phyloP scores from a whole-genome alignment of 2,888 invertebrate species.

The Metopia argyrocephala region DNA sequence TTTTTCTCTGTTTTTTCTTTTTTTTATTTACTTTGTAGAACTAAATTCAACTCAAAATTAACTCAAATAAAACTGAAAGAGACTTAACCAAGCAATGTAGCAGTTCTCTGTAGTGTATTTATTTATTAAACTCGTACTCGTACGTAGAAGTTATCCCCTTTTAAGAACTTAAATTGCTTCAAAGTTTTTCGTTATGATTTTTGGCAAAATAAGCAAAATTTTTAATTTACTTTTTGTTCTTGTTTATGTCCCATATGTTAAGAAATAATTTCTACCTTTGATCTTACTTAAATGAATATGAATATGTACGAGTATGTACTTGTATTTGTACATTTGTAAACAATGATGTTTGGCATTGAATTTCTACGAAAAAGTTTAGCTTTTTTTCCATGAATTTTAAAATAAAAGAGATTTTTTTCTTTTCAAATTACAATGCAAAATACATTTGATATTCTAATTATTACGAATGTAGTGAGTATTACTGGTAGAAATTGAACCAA shows the following conservation, averaged over 20 bases:
- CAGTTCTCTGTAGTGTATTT: no score
- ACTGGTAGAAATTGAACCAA: no score
- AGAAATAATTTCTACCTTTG: not conserved
- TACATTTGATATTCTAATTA: no score
- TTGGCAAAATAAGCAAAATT: not conserved
- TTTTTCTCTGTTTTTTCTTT: not conserved
- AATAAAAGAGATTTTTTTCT: no score
- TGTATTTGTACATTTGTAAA: no score
- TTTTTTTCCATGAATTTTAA: no score
- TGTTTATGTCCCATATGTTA: not conserved
- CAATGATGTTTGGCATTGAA: no score
- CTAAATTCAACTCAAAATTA: not conserved
- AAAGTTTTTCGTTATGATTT: constrained; percentile 16
- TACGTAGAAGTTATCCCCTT: not conserved
- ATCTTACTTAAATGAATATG: no score
- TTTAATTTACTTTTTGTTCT: constrained; percentile 20
- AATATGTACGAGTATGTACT: no score
- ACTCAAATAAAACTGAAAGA: not conserved
- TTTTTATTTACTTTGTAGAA: not conserved
- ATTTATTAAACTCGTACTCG: not conserved
- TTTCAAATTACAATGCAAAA: no score
- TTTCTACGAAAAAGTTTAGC: no score
- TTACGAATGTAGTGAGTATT: no score
- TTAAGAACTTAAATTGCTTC: constrained; percentile 28
- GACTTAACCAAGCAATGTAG: not conserved